phyloP scores from a whole-genome alignment of 2,113 vertebrate genomes.

The Cavia aperea region DNA sequence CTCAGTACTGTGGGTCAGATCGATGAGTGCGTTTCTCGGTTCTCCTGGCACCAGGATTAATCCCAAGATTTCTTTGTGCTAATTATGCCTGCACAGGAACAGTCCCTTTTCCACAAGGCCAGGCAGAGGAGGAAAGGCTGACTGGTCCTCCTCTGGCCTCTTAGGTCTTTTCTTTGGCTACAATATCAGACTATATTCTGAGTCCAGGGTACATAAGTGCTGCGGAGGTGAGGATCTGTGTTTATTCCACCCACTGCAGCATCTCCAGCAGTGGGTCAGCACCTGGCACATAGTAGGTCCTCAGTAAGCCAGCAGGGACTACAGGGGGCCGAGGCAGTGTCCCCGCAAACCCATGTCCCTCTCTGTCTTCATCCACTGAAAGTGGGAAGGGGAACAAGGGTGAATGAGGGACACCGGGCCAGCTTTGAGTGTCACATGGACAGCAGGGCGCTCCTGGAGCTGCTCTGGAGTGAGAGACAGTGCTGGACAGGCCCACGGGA shows the following conservation, averaged over 20 bases:
- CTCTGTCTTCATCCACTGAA: too few relatives aligned
- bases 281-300: background rate
- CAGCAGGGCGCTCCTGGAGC: background rate
- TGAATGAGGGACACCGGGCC: accelerated
- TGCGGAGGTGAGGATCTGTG: accelerated
- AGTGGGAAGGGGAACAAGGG: background rate
- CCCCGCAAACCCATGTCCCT: accelerated
- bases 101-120: background rate
- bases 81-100: background rate
- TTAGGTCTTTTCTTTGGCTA: too few relatives aligned
- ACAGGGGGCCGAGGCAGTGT: background rate
- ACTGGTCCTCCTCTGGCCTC: background rate
- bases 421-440: background rate
- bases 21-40: background rate
- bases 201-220: accelerated
- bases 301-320: background rate
- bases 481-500: accelerated
- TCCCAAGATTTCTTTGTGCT: background rate
- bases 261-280: background rate
- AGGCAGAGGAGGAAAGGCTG: background rate
- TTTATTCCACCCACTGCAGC: accelerated
- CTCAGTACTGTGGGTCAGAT: background rate
- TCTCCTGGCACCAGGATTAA: background rate
- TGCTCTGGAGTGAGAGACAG: background rate
- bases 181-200: accelerated